phyloP scores from a whole-genome alignment of 1,140 invertebrate genomes.

The Pogonognathellus flavescens region DNA sequence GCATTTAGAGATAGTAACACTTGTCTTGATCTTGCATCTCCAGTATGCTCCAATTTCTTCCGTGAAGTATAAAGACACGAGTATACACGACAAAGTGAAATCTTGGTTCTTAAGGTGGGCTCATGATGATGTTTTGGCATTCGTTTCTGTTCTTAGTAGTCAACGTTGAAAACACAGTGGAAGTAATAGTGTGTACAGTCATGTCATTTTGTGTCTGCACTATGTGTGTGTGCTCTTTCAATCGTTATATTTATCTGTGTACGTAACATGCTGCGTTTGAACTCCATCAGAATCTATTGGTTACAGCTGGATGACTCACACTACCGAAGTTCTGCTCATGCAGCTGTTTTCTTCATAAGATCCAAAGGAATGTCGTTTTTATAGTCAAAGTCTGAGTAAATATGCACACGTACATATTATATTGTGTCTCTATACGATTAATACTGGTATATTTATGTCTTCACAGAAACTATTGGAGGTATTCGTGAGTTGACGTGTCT shows the following conservation, averaged over 20 bases:
- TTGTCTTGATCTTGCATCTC: neutral
- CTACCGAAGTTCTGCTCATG: conserved; percentile 10
- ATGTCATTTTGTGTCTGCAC: neutral
- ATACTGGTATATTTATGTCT: neutral
- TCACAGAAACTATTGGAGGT: neutral
- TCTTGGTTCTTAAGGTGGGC: neutral
- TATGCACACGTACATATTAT: neutral
- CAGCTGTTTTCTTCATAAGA: conserved; percentile 39
- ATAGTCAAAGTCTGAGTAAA: conserved; percentile 14
- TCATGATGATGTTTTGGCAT: conserved; percentile 22
- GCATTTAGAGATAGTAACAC: neutral
- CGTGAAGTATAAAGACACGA: neutral
- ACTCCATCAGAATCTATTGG: conserved; percentile 46
- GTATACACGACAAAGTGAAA: neutral
- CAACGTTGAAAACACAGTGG: neutral
- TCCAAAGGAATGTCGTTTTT: conserved; percentile 15
- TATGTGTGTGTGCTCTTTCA: neutral
- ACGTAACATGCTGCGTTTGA: conserved; percentile 43
- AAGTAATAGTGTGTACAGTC: neutral
- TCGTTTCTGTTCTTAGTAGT: conserved; percentile 20
- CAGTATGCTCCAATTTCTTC: neutral
- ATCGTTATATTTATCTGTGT: conserved; percentile 46
- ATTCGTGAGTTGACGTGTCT: too few relatives aligned
- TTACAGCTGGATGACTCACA: conserved; percentile 33
- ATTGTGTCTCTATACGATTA: neutral